Evolutionary conservation across 2,797 vertebrate species (phyloP), one percentile per base, ranked within the genome.

Genomic region (Rhinatrema bivittatum): DNA sequence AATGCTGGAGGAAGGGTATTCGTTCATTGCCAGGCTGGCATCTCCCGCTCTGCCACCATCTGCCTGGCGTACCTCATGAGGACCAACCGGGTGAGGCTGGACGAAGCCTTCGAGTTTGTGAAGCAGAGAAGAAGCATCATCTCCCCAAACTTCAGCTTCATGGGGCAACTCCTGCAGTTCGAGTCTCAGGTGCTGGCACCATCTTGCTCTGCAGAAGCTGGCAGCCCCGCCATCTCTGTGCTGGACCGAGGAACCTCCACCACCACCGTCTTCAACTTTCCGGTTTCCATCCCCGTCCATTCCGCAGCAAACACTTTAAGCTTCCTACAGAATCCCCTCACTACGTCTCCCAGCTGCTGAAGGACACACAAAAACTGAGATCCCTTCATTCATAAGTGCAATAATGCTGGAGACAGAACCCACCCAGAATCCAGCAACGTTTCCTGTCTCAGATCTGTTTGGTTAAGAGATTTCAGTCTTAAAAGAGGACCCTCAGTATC

Each of bases 141-240:
- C 74, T 98, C 95, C 2, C 96, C 96, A 0, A 99, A 99, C 72
- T 98, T 99, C 78, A 98, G 93, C 79, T 99, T 99, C 84, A 98
- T 99, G 96, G 96, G 96, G 22, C 96, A 98, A 74, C 86, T 99
- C 37, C 84, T 98, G 19, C 95, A 97, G 72, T 99, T 99, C 1
- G 96, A 99, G 76, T 96, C 94, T 0, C 96, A 99, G 64, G 91
- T 99, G 20, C 81, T 98, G 33, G 93, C 96, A 8, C 83, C 94
- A 0, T 90, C 96, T 9, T 98, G 96, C 68, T 93, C 96, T 0
- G 91, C 94, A 0, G 94, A 95, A 51, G 95, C 91, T 0, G 88
- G 89, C 9, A 97, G 95, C 42, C 94, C 94, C 0, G 87, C 88
- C 2, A 74, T 85, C 75, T 28, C 79, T 0, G 81, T 78, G 32